phyloP scores from a whole-genome alignment of 1,140 invertebrate genomes.

The Monomorium pharaonis region DNA sequence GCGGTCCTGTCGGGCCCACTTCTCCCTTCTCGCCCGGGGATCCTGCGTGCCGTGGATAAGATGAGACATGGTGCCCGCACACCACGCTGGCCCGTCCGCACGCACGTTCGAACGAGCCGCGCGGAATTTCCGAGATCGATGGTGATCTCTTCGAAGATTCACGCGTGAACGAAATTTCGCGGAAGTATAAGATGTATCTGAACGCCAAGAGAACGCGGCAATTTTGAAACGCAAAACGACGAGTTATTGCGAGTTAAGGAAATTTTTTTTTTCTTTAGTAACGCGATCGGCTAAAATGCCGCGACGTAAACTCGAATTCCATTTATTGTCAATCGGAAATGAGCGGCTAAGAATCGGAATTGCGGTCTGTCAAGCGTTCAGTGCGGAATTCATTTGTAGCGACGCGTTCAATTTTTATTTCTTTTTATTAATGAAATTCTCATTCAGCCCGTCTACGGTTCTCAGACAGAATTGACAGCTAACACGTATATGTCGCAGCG shows the following conservation, averaged over 20 bases:
- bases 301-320: neutral
- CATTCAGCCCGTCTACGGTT: neutral
- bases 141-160: neutral
- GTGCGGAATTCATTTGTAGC: neutral
- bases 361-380: neutral
- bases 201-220: neutral
- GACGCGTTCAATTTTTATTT: neutral
- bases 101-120: slow-evolving; percentile 42
- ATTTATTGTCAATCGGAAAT: neutral
- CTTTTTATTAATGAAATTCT: neutral
- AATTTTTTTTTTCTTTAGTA: neutral
- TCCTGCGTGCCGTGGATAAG: slow-evolving; percentile 85
- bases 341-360: neutral
- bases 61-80: slow-evolving; percentile 58
- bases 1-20: slow-evolving; percentile 89
- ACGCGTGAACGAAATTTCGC: slow-evolving; percentile 21
- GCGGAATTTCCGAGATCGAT: slow-evolving; percentile 22
- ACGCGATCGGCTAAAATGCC: too few species aligned
- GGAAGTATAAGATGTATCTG: neutral
- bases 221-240: neutral
- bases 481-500: neutral
- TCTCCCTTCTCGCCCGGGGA: slow-evolving; percentile 92
- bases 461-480: neutral
- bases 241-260: too few species aligned
- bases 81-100: slow-evolving; percentile 33